Evolutionary conservation across 2,113 vertebrate species (phyloP).

Genomic region (Ellobius talpinus): DNA sequence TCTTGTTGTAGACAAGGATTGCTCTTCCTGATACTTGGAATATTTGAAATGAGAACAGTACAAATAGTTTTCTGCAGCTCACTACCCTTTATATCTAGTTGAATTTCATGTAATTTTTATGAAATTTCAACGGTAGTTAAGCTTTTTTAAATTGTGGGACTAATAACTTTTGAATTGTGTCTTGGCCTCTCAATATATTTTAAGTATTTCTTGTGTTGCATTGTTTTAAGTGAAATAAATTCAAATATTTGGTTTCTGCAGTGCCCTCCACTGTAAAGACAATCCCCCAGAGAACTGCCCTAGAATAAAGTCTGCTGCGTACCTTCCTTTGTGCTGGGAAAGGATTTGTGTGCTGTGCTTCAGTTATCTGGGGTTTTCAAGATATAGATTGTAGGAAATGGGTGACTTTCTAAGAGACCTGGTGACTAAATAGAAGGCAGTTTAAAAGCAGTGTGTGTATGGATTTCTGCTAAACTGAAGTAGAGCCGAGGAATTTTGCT

Average conservation of each 20-base stretch:
- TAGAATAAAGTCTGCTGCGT: not conserved
- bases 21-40: not conserved
- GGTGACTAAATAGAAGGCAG: not conserved
- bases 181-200: not conserved
- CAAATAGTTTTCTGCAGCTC: not conserved
- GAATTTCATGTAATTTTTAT: not conserved
- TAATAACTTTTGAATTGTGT: not conserved
- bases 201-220: not conserved
- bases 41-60: not conserved
- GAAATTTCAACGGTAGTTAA: not conserved
- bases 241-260: not conserved
- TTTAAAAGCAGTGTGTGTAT: not conserved
- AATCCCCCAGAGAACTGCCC: constrained; percentile 17
- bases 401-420: not conserved
- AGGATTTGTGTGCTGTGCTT: not conserved
- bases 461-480: not conserved
- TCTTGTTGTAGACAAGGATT: not conserved
- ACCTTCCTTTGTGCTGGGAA: not conserved
- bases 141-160: not conserved
- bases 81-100: not conserved
- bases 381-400: not conserved
- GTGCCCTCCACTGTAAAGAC: not conserved
- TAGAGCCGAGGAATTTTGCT: not conserved
- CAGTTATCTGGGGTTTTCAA: not conserved
- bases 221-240: not conserved